Percentiles rank a stretch among this genome's conserved stretches.
Conservation (phyloP, 2,797 vertebrate genomes). For the Pseudocheirus occidentalis region DNA sequence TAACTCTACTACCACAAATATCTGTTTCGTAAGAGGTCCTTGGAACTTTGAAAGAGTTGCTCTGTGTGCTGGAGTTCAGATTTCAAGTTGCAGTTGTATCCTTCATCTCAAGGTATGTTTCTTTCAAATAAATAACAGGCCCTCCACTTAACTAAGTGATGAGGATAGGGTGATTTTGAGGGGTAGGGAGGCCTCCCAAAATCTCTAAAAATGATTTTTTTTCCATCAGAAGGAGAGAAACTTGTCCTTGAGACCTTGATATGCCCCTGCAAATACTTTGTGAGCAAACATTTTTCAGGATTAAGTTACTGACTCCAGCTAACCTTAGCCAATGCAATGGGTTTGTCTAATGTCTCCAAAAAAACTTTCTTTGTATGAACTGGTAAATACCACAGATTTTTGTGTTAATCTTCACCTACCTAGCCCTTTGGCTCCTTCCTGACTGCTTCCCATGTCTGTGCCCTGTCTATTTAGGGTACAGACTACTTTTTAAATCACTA, state of each 20-base stretch:
- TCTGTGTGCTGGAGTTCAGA: slow-evolving; percentile 29
- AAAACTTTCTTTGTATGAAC: slow-evolving; percentile 48
- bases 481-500: neutral
- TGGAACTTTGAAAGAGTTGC: slow-evolving; percentile 35
- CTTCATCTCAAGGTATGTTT: neutral
- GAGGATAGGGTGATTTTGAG: slow-evolving; percentile 57
- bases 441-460: neutral
- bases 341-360: slow-evolving; percentile 21
- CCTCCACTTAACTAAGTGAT: neutral
- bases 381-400: slow-evolving; percentile 48
- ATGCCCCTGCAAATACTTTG: slow-evolving; percentile 52
- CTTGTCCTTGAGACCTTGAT: slow-evolving; percentile 68
- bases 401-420: slow-evolving; percentile 39
- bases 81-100: neutral
- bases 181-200: slow-evolving; percentile 62
- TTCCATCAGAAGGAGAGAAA: slow-evolving; percentile 61
- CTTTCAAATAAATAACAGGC: slow-evolving; percentile 30
- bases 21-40: slow-evolving; percentile 3
- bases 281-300: slow-evolving; percentile 76
- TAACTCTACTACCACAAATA: slow-evolving; percentile 32
- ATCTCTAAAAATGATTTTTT: slow-evolving; percentile 73
- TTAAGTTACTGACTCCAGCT: slow-evolving; percentile 75
- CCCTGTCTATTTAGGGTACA: neutral
- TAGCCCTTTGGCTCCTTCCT: neutral
- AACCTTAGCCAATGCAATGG: slow-evolving; percentile 51